These are phyloP conservation scores for Plodia interpunctella DNA, from an alignment of 1,140 invertebrate genomes.

Conservation along the genomic window DNA sequence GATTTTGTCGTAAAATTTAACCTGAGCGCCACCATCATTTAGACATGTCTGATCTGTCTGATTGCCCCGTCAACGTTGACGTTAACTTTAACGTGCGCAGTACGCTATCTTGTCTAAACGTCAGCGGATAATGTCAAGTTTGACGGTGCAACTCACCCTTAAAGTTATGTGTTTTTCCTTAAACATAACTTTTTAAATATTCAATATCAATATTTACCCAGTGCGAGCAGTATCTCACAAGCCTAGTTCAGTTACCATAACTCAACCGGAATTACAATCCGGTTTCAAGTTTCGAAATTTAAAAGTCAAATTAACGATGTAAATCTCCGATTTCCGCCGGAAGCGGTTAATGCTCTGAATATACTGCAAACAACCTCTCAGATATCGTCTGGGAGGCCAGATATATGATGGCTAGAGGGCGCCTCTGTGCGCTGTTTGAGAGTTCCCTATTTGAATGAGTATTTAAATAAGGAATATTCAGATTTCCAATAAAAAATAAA, in stretches of 20 bases:
- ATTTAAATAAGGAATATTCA: too few species aligned
- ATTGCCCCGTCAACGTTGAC: too few species aligned
- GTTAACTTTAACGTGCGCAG: too few species aligned
- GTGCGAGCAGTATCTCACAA: background rate
- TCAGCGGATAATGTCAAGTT: too few species aligned
- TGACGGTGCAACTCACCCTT: too few species aligned
- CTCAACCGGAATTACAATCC: background rate
- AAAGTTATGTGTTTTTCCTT: too few species aligned
- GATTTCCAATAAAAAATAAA: too few species aligned
- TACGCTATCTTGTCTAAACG: too few species aligned
- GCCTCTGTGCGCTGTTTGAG: background rate
- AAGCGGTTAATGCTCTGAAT: slow-evolving; percentile 8
- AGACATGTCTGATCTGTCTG: too few species aligned
- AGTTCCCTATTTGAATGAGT: background rate
- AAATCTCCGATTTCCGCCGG: slow-evolving; percentile 6
- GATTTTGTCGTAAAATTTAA: too few species aligned
- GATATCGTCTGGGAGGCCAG: slow-evolving; percentile 7
- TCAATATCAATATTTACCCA: background rate
- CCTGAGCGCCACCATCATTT: too few species aligned
- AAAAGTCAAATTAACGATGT: slow-evolving; percentile 1
- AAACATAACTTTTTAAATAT: too few species aligned
- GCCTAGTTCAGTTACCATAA: background rate
- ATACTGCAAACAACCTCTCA: slow-evolving; percentile 12
- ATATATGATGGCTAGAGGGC: slow-evolving; percentile 5
- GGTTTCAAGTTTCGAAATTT: background rate